phyloP scores from a whole-genome alignment of 2,888 invertebrate species.

The Plagiodera versicolora region DNA sequence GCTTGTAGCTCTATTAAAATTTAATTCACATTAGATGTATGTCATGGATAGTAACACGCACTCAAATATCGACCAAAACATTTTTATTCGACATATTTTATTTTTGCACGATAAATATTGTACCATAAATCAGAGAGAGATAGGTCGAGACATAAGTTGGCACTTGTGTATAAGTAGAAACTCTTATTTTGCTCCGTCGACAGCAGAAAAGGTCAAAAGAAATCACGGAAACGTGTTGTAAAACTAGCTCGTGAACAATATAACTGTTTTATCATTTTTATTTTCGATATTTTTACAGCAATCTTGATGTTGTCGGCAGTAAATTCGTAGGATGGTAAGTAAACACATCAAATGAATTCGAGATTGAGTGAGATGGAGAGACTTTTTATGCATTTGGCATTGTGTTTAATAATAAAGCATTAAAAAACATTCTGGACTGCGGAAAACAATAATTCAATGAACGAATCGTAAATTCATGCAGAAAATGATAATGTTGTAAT shows the following conservation, averaged over 20 bases:
- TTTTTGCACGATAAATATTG: too few species aligned
- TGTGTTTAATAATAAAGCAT: not conserved
- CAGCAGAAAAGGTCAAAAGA: conserved; percentile 19
- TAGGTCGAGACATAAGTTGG: too few species aligned
- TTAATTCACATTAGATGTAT: too few species aligned
- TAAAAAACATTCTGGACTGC: too few species aligned
- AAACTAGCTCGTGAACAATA: conserved; percentile 20
- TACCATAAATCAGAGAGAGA: too few species aligned
- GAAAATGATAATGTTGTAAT: too few species aligned
- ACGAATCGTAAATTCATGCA: too few species aligned
- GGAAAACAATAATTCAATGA: too few species aligned
- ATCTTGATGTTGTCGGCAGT: conserved; percentile 9
- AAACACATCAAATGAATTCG: conserved; percentile 20
- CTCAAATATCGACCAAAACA: too few species aligned
- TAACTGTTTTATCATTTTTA: conserved; percentile 19
- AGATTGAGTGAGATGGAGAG: not conserved
- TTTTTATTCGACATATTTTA: too few species aligned
- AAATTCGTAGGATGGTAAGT: conserved; percentile 19
- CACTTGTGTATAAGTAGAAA: conserved; percentile 4
- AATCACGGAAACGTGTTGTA: conserved; percentile 21
- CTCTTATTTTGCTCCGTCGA: conserved; percentile 11
- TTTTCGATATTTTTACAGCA: conserved; percentile 18
- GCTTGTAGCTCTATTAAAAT: too few species aligned
- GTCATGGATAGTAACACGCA: too few species aligned
- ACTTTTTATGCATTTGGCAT: conserved; percentile 3